phyloP scores from a whole-genome alignment of 2,113 vertebrate species.

The Amblyopsis rosae region DNA sequence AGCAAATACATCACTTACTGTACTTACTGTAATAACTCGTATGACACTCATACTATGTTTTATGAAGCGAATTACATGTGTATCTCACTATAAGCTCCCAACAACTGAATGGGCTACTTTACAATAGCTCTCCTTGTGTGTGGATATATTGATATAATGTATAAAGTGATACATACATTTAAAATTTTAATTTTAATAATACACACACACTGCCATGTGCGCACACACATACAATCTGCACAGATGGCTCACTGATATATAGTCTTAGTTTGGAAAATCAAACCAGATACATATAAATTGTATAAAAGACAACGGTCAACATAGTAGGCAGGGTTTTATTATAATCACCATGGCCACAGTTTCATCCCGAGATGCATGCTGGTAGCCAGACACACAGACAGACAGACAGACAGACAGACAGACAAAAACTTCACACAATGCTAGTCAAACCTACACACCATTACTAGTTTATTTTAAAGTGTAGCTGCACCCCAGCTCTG shows the following conservation, averaged over 20 bases:
- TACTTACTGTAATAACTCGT: neutral
- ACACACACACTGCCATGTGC: slow-evolving; percentile 1
- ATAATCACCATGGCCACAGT: slow-evolving; percentile 69
- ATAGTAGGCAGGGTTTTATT: slow-evolving; percentile 89
- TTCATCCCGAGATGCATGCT: slow-evolving; percentile 17
- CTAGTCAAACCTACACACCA: too few relatives aligned
- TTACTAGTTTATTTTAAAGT: too few relatives aligned
- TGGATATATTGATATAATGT: neutral
- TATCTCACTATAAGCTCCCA: neutral
- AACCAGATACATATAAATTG: slow-evolving; percentile 90
- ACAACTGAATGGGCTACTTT: neutral
- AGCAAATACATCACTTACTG: neutral
- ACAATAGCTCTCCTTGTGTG: neutral
- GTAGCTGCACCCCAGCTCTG: too few relatives aligned
- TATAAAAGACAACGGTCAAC: slow-evolving; percentile 93
- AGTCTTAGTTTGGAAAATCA: slow-evolving; percentile 91
- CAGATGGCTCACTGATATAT: slow-evolving; percentile 86
- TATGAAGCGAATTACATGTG: neutral
- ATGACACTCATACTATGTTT: too few relatives aligned
- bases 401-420: slow-evolving; percentile 2
- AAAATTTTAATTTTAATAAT: slow-evolving; percentile 6
- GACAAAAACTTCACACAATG: neutral
- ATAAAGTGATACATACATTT: slow-evolving; percentile 21
- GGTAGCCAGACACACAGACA: slow-evolving; percentile 11
- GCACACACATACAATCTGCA: slow-evolving; percentile 14